phyloP scores from a whole-genome alignment of 2,888 invertebrate species.

The Lordiphosa andalusiaca region DNA sequence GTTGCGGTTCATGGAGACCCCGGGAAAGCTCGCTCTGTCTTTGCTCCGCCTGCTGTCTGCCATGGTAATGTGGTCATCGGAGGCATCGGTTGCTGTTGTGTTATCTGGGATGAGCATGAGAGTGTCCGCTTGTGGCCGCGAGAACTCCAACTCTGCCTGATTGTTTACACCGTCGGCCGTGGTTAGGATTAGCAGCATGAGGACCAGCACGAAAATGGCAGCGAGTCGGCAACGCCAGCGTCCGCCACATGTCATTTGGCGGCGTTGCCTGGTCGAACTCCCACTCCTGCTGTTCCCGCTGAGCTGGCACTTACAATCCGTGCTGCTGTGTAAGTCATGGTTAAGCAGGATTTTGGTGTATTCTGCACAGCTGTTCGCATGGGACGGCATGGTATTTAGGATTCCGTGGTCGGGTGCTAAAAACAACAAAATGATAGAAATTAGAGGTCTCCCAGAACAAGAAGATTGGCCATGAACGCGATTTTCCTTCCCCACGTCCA shows the following conservation, averaged over 20 bases:
- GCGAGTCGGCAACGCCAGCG: constrained; percentile 18
- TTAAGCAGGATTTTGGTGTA: constrained; percentile 1
- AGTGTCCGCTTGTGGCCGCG: neutral
- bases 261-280: neutral
- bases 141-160: constrained; percentile 7
- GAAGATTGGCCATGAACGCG: no score
- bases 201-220: constrained; percentile 14
- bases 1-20: constrained; percentile 54
- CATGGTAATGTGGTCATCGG: no score
- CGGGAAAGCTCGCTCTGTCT: constrained; percentile 14
- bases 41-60: constrained; percentile 6
- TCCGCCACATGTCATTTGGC: constrained; percentile 4
- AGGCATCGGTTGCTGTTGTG: neutral
- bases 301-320: no score
- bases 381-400: constrained; percentile 20
- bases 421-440: constrained; percentile 2
- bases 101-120: neutral
- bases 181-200: constrained; percentile 30
- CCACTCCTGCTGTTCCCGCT: no score
- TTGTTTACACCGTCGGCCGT: constrained; percentile 24
- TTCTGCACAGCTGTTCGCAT: constrained; percentile 11
- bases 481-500: no score
- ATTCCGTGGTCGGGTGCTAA: constrained; percentile 5
- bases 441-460: no score
- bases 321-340: no score